phyloP scores from a whole-genome alignment of 2,888 invertebrate species.

The Stenotaenia linearis region DNA sequence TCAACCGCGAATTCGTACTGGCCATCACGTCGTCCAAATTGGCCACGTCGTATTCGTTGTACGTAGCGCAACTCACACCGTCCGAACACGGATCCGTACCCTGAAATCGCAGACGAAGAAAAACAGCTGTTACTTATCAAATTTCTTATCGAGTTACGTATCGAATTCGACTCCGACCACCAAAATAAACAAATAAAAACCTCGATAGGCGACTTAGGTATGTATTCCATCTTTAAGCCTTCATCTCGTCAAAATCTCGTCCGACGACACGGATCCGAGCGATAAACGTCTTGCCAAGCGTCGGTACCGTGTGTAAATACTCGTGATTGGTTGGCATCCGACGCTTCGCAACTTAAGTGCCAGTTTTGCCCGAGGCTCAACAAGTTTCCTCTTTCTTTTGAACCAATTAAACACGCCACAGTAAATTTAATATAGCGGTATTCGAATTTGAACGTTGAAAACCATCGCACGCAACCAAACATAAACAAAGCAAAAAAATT shows the following conservation, averaged over 20 bases:
- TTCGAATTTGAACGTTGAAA: too few species aligned
- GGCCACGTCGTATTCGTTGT: slow-evolving; percentile 23
- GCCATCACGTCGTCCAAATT: background rate
- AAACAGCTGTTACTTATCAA: background rate
- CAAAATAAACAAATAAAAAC: too few species aligned
- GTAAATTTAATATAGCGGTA: background rate
- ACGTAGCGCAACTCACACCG: slow-evolving; percentile 3
- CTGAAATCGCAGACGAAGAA: too few species aligned
- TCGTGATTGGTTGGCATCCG: background rate
- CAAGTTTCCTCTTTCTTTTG: background rate
- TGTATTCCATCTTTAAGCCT: background rate
- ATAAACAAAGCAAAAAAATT: background rate
- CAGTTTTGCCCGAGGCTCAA: background rate
- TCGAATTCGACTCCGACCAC: too few species aligned
- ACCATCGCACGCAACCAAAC: too few species aligned
- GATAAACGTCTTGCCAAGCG: background rate
- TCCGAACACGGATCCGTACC: background rate
- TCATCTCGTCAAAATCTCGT: background rate
- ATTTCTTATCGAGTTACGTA: too few species aligned
- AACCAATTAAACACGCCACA: background rate
- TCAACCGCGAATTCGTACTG: background rate
- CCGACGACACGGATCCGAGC: too few species aligned
- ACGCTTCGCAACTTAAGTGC: background rate
- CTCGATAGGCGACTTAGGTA: too few species aligned
- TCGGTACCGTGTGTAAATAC: too few species aligned